Base-by-base conservation (phyloP, 2,797 vertebrate genomes). In the Loris lydekkerianus region DNA sequence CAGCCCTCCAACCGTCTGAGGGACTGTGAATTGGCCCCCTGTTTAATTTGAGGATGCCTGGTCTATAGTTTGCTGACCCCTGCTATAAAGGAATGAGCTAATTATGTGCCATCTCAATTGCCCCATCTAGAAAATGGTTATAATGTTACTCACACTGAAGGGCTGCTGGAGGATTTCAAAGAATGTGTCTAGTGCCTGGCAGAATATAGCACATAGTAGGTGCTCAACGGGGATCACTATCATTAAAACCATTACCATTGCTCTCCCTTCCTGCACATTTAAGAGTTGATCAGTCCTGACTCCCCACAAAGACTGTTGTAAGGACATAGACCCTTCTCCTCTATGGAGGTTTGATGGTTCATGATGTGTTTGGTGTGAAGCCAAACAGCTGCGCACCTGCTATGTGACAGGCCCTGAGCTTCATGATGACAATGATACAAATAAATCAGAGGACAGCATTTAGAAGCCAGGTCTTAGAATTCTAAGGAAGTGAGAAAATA, bases 71-170 rank as follows among this genome's bases (percentile, higher is more conserved):
- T 81, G 72, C 61, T 20, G 76, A 18, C 34, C 17, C 70, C 29
- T 72, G n/a, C 46, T 86, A 72, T 89, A 43, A 88, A 82, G 46
- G 70, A 88, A 60, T 37, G 85, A 89, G 56, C 29, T 70, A 15
- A 69, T 63, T 7, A 17, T 29, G 81, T 4, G 3, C 34, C 10
- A 3, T 73, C 81, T 73, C 80, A 34, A 69, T 6, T 67, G 67
- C 63, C 65, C 70, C 67, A 2, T 56, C 67, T 37, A 82, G 87
- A 91, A 73, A 84, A 78, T 0, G 58, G 43, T 18, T 25, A 25
- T 34, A 20, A 73, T 15, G 49, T 49, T 4, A 0, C 40, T 37
- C 58, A 25, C 2, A 4, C 0, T 9, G 78, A 65, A 75, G 40
- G 8, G 3, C 1, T 80, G 40, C 14, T 25, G 5, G 63, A 40